These are phyloP conservation scores for Yponomeuta plumbellus DNA, from an alignment of 2,888 invertebrate species.

Conservation along the genomic window DNA sequence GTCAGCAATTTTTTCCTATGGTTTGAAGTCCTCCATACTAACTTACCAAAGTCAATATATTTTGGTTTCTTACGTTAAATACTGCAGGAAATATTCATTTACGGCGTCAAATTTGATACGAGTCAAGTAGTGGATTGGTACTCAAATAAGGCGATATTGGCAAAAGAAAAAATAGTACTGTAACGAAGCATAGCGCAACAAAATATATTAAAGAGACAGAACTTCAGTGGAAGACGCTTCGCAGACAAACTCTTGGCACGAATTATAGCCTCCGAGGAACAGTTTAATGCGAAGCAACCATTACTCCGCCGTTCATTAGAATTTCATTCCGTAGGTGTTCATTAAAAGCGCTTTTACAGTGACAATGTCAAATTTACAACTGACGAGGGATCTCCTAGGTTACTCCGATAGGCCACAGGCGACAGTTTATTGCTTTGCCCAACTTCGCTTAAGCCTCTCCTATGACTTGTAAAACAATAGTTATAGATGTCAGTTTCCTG, in stretches of 20 bases:
- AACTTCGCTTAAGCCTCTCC: neutral
- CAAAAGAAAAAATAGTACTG: too few species aligned
- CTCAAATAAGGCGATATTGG: too few species aligned
- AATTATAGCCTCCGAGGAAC: neutral
- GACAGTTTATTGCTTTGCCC: neutral
- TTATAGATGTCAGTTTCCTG: neutral
- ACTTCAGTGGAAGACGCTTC: neutral
- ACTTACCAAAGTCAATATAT: too few species aligned
- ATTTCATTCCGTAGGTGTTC: conserved; percentile 1
- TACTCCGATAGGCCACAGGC: neutral
- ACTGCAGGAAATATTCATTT: too few species aligned
- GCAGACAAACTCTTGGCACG: neutral
- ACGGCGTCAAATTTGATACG: too few species aligned
- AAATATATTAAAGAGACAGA: too few species aligned
- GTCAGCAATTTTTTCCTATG: too few species aligned
- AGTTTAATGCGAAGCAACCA: neutral
- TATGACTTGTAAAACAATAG: neutral
- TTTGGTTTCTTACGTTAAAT: too few species aligned
- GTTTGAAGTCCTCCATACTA: too few species aligned
- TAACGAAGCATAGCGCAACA: too few species aligned
- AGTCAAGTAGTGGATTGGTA: too few species aligned
- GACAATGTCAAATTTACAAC: conserved; percentile 1
- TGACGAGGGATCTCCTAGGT: neutral
- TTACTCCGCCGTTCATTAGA: neutral
- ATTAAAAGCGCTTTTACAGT: neutral